Evolutionary conservation across 2,113 vertebrate species (phyloP).

Genomic region (Chloebia gouldiae): DNA sequence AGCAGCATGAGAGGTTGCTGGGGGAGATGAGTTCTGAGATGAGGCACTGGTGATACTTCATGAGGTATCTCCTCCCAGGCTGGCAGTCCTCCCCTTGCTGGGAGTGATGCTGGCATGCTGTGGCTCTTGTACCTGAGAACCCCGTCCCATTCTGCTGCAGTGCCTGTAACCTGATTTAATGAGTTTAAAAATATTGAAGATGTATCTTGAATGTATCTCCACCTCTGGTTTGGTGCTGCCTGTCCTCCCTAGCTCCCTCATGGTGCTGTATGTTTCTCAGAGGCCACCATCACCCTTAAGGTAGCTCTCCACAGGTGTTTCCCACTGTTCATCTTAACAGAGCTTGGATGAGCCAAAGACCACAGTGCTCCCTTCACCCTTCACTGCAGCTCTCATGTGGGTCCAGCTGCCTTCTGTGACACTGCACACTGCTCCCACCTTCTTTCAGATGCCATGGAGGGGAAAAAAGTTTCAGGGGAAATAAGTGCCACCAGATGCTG

Average conservation of each 20-base stretch:
- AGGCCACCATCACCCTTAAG: neutral
- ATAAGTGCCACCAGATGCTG: neutral
- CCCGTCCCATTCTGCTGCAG: neutral
- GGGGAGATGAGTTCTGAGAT: neutral
- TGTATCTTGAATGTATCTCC: neutral
- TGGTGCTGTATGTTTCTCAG: constrained; percentile 11
- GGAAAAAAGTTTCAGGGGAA: neutral
- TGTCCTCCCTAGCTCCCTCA: neutral
- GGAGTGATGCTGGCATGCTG: neutral
- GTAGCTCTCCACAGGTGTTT: neutral
- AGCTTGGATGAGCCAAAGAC: neutral
- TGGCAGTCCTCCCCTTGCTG: neutral
- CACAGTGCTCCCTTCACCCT: neutral
- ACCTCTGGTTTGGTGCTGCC: neutral
- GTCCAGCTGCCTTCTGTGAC: neutral
- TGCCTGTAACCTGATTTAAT: neutral
- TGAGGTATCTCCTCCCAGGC: neutral
- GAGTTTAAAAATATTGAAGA: accelerated
- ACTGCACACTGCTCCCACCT: neutral
- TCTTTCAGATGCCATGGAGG: neutral
- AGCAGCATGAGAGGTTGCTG: neutral
- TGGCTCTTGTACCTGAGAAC: neutral
- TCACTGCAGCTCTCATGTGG: neutral
- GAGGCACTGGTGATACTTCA: neutral
- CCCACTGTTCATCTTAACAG: neutral